A percentile compares a stretch with the other conserved stretches of the same genome.
phyloP scores from a whole-genome alignment of 2,888 invertebrate genomes.

The Meandrusa payeni region DNA sequence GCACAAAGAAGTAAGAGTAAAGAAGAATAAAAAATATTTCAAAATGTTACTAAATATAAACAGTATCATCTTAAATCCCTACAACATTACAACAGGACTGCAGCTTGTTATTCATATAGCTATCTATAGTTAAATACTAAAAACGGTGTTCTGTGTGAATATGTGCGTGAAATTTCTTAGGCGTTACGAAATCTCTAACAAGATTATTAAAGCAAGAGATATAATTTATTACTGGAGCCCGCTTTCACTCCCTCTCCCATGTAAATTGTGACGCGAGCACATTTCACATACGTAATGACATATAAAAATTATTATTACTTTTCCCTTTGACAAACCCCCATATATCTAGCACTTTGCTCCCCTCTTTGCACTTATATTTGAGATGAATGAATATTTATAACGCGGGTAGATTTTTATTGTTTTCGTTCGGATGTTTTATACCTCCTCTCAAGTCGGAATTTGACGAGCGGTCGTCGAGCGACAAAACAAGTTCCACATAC shows the following conservation, averaged over 20 bases:
- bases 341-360: constrained; percentile 60
- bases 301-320: constrained; percentile 70
- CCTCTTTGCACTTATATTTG: constrained; percentile 34
- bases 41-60: too few relatives aligned
- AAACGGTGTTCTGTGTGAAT: background rate
- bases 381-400: constrained; percentile 72
- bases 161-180: constrained; percentile 5
- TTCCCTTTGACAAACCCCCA: constrained; percentile 60
- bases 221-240: constrained; percentile 37
- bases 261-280: constrained; percentile 35
- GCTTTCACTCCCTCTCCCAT: constrained; percentile 35
- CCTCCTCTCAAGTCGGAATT: constrained; percentile 50
- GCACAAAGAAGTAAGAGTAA: too few relatives aligned
- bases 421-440: constrained; percentile 46
- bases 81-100: too few relatives aligned
- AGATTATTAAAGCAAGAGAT: constrained; percentile 35
- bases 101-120: too few relatives aligned
- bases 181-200: constrained; percentile 22
- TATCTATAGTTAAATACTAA: too few relatives aligned
- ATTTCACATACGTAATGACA: constrained; percentile 40
- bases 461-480: constrained; percentile 38
- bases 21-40: too few relatives aligned
- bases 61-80: too few relatives aligned
- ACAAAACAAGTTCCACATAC: constrained; percentile 47
- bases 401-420: constrained; percentile 62